Base-by-base conservation (phyloP, 2,113 vertebrate species). In the Halcyon malimbica region DNA sequence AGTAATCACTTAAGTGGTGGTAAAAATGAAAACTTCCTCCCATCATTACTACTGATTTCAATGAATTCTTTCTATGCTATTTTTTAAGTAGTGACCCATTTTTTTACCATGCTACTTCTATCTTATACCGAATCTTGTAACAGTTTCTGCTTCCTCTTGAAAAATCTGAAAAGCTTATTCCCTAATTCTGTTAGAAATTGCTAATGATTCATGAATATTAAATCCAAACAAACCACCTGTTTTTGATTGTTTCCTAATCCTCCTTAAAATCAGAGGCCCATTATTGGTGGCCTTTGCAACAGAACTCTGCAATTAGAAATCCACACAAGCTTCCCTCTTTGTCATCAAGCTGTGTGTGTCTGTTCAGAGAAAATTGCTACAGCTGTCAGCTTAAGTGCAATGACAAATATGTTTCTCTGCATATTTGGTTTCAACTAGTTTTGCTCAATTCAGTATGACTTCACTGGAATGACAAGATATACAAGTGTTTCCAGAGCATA, bases 261-360 rank as follows among this genome's bases (percentile, higher is more conserved):
- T 79, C 84, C 86, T 90, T 90, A 94, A 94, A 96, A 96, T 79
- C 81, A 63, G 57, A 84, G 48, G 28, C 59, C 89, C 57, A 77
- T 91, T 93, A 87, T 83, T 0, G 0, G 82, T 87, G 71, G 82
- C 83, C 85, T 96, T 71, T 96, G 82, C 83, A 96, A 79, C 12
- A 94, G 79, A 93, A 83, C 69, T 94, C 60, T 92, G 76, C 63
- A 94, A 95, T 97, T 95, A 96, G 83, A 86, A 91, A 94, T 91
- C 39, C 76, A 94, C 65, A 81, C 59, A 80, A 87, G 56, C 76
- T 65, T 94, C 63, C 46, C 63, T 90, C 79, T 91, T 91, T 89
- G 89, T 88, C 89, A 94, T 87, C 84, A 95, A 79, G 76, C 67
- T 90, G 50, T 54, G 73, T 91, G 41, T 85, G 67, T 60, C 81